Conservation (phyloP, 2,113 vertebrate genomes). For the Chaetodon trifascialis region DNA sequence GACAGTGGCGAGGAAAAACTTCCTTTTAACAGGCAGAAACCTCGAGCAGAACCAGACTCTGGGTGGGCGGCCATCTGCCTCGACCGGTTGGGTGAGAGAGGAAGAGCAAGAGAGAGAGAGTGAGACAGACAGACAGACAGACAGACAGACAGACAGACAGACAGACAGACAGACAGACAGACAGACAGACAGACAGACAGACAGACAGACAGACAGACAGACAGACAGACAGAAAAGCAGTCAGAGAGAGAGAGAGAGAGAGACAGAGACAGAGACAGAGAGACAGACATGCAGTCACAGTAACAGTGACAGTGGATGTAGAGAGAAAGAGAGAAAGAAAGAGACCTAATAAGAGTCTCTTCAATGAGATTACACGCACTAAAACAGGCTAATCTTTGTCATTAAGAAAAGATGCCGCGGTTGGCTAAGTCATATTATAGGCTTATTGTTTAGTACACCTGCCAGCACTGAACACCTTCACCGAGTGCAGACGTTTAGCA, state of each 20-base stretch:
- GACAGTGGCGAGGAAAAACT: too few relatives aligned
- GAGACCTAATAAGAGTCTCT: constrained; percentile 73
- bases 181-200: constrained; percentile 19
- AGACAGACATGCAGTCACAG: too few relatives aligned
- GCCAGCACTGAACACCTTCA: constrained; percentile 61
- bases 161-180: constrained; percentile 18
- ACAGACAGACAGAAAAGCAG: constrained; percentile 21
- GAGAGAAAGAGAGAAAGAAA: constrained; percentile 50
- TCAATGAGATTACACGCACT: constrained; percentile 80
- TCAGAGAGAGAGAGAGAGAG: constrained; percentile 15
- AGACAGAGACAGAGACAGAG: constrained; percentile 20
- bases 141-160: constrained; percentile 16
- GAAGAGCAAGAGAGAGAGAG: too few relatives aligned
- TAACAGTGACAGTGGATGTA: too few relatives aligned
- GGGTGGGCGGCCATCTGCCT: too few relatives aligned
- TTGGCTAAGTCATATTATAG: constrained; percentile 76
- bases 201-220: constrained; percentile 18
- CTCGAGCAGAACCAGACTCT: too few relatives aligned
- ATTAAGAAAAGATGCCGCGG: constrained; percentile 78
- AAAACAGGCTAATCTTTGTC: constrained; percentile 81
- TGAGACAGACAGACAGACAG: constrained; percentile 19
- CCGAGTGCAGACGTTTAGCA: constrained; percentile 12
- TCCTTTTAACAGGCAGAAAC: too few relatives aligned
- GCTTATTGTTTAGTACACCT: constrained; percentile 72
- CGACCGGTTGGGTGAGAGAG: too few relatives aligned